Evolutionary conservation across 2,113 vertebrate genomes (phyloP).

Genomic region (Tor tambroides): DNA sequence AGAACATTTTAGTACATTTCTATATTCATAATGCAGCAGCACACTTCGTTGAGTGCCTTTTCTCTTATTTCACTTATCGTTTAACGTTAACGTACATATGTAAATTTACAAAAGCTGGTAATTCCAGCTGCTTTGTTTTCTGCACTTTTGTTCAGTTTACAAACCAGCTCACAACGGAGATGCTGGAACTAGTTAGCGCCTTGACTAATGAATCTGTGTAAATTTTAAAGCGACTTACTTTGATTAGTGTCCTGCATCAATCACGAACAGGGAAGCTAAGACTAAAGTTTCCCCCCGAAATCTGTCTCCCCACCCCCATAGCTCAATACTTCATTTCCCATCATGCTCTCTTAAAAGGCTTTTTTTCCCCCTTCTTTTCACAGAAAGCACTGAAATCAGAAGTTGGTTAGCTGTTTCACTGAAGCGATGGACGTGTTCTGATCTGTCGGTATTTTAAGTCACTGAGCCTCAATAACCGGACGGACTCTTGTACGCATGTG

Average conservation of each 20-base stretch:
- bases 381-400: not conserved
- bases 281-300: not conserved
- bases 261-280: not conserved
- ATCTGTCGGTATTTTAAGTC: not conserved
- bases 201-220: too few relatives aligned
- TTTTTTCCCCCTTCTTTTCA: not conserved
- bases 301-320: not conserved
- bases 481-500: constrained; percentile 15
- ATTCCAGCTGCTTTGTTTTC: not conserved
- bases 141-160: not conserved
- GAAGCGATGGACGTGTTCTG: constrained; percentile 20
- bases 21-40: too few relatives aligned
- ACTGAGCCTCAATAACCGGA: not conserved
- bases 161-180: not conserved
- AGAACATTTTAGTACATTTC: not conserved
- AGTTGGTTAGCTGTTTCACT: not conserved
- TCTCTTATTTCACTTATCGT: too few relatives aligned
- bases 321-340: constrained; percentile 54
- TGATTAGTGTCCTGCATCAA: too few relatives aligned
- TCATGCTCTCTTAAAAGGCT: not conserved
- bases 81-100: not conserved
- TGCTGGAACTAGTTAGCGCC: not conserved
- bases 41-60: too few relatives aligned
- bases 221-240: too few relatives aligned
- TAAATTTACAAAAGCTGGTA: not conserved